Conservation (phyloP, 2,888 invertebrate genomes). For the Lycocerus yunnanus region DNA sequence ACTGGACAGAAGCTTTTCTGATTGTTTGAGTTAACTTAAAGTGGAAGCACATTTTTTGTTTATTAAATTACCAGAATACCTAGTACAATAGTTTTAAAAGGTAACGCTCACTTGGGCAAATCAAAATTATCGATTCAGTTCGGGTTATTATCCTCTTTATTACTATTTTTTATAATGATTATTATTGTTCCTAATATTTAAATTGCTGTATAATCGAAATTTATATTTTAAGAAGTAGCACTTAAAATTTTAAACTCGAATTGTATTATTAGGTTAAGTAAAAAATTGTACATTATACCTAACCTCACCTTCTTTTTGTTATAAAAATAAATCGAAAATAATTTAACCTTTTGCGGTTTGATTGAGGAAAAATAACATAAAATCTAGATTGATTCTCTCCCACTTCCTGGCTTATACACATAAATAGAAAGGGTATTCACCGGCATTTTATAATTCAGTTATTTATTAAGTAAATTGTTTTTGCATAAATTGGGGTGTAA, state of each 20-base stretch:
- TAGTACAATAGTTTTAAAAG: too few relatives aligned
- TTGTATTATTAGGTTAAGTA: not conserved
- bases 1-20: not conserved
- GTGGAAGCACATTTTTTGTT: not conserved
- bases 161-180: not conserved
- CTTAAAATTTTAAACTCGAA: not conserved
- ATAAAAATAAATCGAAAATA: not conserved
- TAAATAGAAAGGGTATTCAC: conserved; percentile 1
- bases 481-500: not conserved
- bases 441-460: not conserved
- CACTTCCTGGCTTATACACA: conserved; percentile 4
- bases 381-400: conserved; percentile 1
- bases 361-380: not conserved
- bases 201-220: not conserved
- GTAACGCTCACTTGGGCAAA: not conserved
- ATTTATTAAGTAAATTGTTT: not conserved
- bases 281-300: not conserved
- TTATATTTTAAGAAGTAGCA: not conserved
- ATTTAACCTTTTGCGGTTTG: conserved; percentile 1
- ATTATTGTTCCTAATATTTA: not conserved
- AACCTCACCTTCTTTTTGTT: not conserved
- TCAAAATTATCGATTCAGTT: not conserved
- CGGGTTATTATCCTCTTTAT: not conserved
- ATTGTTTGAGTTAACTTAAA: not conserved
- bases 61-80: not conserved